Conservation (phyloP, 2,797 vertebrate species). For the Malurus leucopterus region DNA sequence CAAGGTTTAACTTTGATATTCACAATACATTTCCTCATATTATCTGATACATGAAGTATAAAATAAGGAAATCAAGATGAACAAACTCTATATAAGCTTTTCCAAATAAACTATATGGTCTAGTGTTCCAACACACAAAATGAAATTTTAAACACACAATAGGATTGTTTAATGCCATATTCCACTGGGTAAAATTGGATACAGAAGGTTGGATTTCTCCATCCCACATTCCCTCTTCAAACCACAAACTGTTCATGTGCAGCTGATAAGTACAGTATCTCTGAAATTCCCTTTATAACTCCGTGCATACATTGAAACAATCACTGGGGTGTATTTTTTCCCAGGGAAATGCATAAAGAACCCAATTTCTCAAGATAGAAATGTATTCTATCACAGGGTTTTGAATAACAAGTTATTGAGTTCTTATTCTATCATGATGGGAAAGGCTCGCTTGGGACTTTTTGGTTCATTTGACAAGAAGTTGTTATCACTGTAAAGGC, state of each 20-base stretch:
- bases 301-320: slow-evolving; percentile 28
- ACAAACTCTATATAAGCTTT: background rate
- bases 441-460: background rate
- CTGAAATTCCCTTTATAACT: slow-evolving; percentile 58
- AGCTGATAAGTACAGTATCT: slow-evolving; percentile 57
- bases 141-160: slow-evolving; percentile 46
- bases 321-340: slow-evolving; percentile 34
- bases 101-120: slow-evolving; percentile 4
- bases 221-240: slow-evolving; percentile 59
- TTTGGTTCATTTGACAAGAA: background rate
- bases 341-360: slow-evolving; percentile 11
- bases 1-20: background rate
- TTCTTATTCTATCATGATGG: background rate
- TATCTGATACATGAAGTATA: background rate
- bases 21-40: background rate
- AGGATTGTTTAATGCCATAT: slow-evolving; percentile 35
- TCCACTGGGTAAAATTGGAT: slow-evolving; percentile 49
- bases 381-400: background rate
- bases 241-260: slow-evolving; percentile 58
- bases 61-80: background rate
- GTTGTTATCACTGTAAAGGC: background rate
- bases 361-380: slow-evolving; percentile 27
- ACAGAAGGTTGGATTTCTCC: slow-evolving; percentile 39
- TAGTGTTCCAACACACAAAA: slow-evolving; percentile 10
- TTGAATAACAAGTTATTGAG: slow-evolving; percentile 38